Percentiles rank a stretch among this genome's conserved stretches.
Evolutionary conservation across 2,797 vertebrate species (phyloP).

Genomic region (Sebastiscus tertius): DNA sequence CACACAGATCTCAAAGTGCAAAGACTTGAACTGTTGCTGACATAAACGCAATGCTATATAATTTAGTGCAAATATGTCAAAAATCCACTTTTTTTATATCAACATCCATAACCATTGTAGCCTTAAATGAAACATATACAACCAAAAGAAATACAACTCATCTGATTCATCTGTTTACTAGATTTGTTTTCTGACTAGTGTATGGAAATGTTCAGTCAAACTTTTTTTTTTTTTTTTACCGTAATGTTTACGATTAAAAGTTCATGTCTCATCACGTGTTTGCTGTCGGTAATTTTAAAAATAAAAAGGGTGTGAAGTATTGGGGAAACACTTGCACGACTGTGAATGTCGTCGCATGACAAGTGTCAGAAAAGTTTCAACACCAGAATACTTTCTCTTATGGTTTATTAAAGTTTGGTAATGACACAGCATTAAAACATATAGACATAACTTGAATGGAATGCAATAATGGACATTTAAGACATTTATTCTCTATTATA

Average conservation of each 20-base stretch:
- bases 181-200: not conserved
- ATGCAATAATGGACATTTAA: not conserved
- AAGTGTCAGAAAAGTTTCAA: not conserved
- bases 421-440: not conserved
- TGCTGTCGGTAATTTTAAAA: not conserved
- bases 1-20: too few species aligned
- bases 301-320: not conserved
- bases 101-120: not conserved
- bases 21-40: not conserved
- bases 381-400: not conserved
- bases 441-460: not conserved
- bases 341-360: not conserved
- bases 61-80: not conserved
- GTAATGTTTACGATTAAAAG: conserved; percentile 15
- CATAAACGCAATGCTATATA: not conserved
- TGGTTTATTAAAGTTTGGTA: conserved; percentile 5
- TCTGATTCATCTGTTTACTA: not conserved
- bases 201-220: not conserved
- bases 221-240: not conserved
- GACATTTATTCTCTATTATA: not conserved
- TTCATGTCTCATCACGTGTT: not conserved
- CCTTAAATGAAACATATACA: not conserved
- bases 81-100: not conserved
- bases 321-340: not conserved
- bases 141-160: not conserved